Evolutionary conservation across 2,113 vertebrate genomes (phyloP), one percentile per base, ranked within the genome.

Genomic region (Tylochromis polylepis): DNA sequence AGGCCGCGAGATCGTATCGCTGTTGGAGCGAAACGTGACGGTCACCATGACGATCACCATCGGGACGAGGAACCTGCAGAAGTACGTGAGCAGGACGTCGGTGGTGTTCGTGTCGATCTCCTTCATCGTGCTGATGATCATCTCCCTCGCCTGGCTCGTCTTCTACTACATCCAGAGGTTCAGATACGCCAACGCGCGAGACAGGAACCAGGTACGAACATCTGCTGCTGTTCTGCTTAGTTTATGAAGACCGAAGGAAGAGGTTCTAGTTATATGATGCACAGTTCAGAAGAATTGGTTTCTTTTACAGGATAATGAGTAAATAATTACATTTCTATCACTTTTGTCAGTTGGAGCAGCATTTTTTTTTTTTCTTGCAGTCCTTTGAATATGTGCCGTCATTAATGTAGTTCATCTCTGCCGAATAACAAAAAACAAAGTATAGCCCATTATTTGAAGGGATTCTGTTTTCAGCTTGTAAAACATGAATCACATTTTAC

Each of bases 121-220:
- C 94, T 99, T 99, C 96, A 99, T 99, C 79, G 98, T 99, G 86
- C 95, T 99, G 87, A 99, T 99, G 99, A 99, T 99, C 96, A 99
- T 99, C 95, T 99, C 99, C 0, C 95, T 99, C 27, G 98, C 98
- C 0, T 99, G 98, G 99, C 97, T 99, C 36, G 97, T 99, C 95
- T 99, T 99, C 96, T 99, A 99, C 92, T 99, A 99, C 92, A 99
- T 99, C 95, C 98, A 99, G 96, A 96, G 99, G 77, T 99, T 99
- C 92, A 95, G 99, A 86, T 99, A 99, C 31, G 98, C 99, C 49
- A 99, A 98, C 79, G 98, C 99, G 14, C 96, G 98, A 1, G 99
- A 99, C 95, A 94, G 98, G 36, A 99, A 98, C 93, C 98, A 99
- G 98, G 98, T 95, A 84, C 9, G 4, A 12, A 2, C 51, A 22